Conservation (phyloP, 2,888 invertebrate genomes). For the Seira sanloemensis region DNA sequence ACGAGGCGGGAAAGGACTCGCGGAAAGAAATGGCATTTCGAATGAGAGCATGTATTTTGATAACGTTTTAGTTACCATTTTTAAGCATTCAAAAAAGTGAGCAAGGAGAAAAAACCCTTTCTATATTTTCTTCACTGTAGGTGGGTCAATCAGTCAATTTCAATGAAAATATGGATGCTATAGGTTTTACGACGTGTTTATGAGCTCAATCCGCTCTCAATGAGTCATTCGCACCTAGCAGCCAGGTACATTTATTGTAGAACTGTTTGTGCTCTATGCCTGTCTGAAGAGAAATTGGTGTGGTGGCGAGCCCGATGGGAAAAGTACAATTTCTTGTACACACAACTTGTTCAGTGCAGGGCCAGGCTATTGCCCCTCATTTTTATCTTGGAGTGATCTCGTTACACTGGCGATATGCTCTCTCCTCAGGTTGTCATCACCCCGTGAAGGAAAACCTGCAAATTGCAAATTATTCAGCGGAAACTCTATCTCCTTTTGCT, state of each 20-base stretch:
- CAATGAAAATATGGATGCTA: neutral
- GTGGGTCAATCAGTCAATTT: neutral
- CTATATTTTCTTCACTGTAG: neutral
- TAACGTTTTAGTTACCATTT: too few species aligned
- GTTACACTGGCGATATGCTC: neutral
- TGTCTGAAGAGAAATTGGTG: too few species aligned
- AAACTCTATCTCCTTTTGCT: neutral
- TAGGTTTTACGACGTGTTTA: neutral
- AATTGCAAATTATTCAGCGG: neutral
- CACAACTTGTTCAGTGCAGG: too few species aligned
- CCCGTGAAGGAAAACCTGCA: neutral
- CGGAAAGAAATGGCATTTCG: too few species aligned
- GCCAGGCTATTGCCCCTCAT: neutral
- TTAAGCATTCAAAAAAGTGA: too few species aligned
- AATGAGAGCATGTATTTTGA: too few species aligned
- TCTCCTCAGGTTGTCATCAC: neutral
- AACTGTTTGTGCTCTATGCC: neutral
- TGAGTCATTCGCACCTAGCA: neutral
- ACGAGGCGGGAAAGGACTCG: neutral
- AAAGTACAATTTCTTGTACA: too few species aligned
- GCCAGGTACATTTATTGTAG: neutral
- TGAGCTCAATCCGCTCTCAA: neutral
- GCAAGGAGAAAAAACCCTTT: neutral
- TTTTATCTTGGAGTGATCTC: neutral
- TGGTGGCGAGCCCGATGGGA: too few species aligned